Conservation (phyloP, 2,888 invertebrate genomes). For the Macaria notata region DNA sequence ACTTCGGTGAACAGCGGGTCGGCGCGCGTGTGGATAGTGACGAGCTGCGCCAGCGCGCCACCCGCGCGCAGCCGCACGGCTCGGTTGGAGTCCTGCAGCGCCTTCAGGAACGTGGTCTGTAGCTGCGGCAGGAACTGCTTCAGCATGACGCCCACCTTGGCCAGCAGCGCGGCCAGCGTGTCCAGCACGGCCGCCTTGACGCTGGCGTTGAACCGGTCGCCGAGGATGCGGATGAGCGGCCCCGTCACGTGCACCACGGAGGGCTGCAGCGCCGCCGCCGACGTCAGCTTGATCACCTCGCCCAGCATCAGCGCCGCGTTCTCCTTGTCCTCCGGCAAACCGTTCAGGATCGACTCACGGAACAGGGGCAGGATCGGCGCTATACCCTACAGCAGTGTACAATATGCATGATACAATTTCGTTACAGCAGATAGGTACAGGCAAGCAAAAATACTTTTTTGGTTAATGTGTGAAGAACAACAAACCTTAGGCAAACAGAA, state of each 20-base stretch:
- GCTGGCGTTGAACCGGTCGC: conserved; percentile 95
- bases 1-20: conserved; percentile 98
- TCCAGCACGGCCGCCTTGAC: conserved; percentile 98
- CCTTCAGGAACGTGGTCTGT: conserved; percentile 98
- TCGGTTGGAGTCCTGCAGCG: conserved; percentile 94
- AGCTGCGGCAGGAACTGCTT: conserved; percentile 99
- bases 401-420: too few relatives aligned
- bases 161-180: conserved; percentile 94
- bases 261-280: conserved; percentile 93
- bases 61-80: conserved; percentile 95
- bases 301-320: conserved; percentile 95
- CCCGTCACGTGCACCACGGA: conserved; percentile 99
- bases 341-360: conserved; percentile 97
- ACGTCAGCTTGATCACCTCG: conserved; percentile 91
- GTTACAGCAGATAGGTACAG: too few relatives aligned
- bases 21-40: conserved; percentile 95
- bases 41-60: conserved; percentile 92
- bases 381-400: too few relatives aligned
- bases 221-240: conserved; percentile 97
- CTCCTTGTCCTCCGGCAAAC: conserved; percentile 97
- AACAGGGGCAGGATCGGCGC: conserved; percentile 96
- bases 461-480: too few relatives aligned
- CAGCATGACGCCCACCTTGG: conserved; percentile 96
- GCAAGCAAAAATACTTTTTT: too few relatives aligned
- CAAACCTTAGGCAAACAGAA: conserved; percentile 96